phyloP scores from a whole-genome alignment of 2,113 vertebrate species.

The Scolopax mira region DNA sequence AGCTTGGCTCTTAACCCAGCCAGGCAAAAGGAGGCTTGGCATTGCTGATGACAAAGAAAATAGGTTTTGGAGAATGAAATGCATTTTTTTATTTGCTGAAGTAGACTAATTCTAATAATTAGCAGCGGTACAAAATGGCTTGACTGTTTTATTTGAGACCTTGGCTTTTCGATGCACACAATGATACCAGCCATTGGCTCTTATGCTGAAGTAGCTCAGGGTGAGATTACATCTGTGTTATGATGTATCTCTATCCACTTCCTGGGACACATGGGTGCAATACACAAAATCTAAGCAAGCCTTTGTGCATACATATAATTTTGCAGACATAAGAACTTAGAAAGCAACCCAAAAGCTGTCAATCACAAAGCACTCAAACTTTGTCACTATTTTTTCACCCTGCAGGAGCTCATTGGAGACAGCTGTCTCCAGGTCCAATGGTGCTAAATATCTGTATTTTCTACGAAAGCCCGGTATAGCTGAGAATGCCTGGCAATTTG shows the following conservation, averaged over 20 bases:
- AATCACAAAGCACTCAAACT: neutral
- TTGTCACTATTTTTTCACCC: neutral
- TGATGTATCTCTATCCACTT: neutral
- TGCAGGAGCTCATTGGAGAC: neutral
- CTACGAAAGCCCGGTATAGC: neutral
- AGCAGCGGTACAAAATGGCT: neutral
- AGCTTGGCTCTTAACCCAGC: conserved; percentile 56
- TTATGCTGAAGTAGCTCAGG: neutral
- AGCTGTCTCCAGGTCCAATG: neutral
- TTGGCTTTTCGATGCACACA: neutral
- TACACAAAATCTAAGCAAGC: neutral
- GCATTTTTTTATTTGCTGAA: neutral
- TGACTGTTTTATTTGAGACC: neutral
- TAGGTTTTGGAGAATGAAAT: neutral
- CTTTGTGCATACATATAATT: neutral
- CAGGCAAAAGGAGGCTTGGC: conserved; percentile 50
- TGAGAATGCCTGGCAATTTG: neutral
- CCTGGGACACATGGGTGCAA: neutral
- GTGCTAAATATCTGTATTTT: neutral
- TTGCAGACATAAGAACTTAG: neutral
- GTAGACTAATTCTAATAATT: neutral
- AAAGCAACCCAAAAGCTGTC: neutral
- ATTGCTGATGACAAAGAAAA: conserved; percentile 44
- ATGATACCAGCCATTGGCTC: neutral
- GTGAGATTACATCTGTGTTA: neutral